Evolutionary conservation across 2,113 vertebrate species (phyloP).

Genomic region (Vombatus ursinus): DNA sequence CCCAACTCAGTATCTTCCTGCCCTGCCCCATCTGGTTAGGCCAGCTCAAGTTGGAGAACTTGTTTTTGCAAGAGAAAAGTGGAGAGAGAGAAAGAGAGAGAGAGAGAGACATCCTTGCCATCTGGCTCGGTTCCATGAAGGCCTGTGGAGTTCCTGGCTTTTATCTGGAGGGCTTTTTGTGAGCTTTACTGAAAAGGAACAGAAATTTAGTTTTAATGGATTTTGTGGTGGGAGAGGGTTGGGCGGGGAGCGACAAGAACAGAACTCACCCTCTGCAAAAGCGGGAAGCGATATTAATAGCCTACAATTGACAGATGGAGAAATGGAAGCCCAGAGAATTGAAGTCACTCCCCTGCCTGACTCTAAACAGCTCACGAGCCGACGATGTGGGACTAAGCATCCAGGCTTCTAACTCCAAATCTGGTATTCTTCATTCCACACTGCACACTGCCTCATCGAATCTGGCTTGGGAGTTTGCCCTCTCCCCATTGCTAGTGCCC

Average conservation of each 20-base stretch:
- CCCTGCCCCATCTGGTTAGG: conserved; percentile 61
- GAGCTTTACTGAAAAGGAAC: neutral
- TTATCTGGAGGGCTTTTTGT: neutral
- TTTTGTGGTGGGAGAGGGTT: neutral
- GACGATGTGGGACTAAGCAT: neutral
- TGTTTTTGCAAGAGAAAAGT: conserved; percentile 3
- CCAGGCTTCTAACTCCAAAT: neutral
- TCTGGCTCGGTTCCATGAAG: neutral
- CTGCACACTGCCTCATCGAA: neutral
- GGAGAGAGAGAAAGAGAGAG: neutral
- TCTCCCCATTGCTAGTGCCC: neutral
- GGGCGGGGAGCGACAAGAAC: neutral
- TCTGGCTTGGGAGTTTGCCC: neutral
- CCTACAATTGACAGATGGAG: neutral
- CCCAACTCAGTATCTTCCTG: conserved; percentile 43
- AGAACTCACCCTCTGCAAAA: neutral
- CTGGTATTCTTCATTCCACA: neutral
- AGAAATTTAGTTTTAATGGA: neutral
- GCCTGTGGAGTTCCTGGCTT: neutral
- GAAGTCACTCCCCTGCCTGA: neutral
- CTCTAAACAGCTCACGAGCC: neutral
- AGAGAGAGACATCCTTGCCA: neutral
- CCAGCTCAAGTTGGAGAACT: conserved; percentile 61
- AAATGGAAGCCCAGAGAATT: neutral
- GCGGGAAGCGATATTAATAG: neutral